phyloP scores from a whole-genome alignment of 2,888 invertebrate genomes.

The Noctua fimbriata region DNA sequence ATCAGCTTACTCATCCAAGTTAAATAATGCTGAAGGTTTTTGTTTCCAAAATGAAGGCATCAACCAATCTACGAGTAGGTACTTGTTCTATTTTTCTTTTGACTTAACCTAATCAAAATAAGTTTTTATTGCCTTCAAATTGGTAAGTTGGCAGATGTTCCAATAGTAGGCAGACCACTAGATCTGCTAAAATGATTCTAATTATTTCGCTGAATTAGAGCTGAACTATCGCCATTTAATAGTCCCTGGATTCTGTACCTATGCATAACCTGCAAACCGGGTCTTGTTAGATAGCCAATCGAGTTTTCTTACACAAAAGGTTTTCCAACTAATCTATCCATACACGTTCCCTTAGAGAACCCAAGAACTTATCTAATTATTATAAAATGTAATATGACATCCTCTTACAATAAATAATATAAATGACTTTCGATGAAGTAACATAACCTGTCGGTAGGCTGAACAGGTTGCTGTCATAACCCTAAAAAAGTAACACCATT shows the following conservation, averaged over 20 bases:
- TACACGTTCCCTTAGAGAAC: not conserved
- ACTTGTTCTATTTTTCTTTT: not conserved
- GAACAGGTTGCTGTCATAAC: constrained; percentile 45
- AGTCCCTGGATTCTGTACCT: not conserved
- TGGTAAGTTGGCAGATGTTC: not conserved
- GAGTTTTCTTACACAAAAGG: not conserved
- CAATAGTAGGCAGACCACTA: not conserved
- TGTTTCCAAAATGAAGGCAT: not conserved
- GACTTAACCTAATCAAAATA: not conserved
- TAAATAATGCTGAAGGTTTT: not conserved
- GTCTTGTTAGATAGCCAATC: not conserved
- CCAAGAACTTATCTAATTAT: constrained; percentile 11
- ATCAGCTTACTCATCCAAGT: not conserved
- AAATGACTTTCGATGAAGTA: constrained; percentile 39
- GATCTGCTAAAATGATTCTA: not conserved
- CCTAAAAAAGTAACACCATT: constrained; percentile 29
- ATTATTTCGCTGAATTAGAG: not conserved
- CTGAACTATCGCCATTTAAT: not conserved
- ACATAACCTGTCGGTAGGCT: constrained; percentile 13
- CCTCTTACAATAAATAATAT: constrained; percentile 34
- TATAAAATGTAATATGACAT: not conserved
- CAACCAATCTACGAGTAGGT: not conserved
- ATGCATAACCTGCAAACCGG: not conserved
- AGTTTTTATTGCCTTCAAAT: not conserved
- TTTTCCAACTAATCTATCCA: not conserved